These are phyloP conservation scores for Sphinx pinastri DNA, from an alignment of 2,888 invertebrate genomes.

Conservation along the genomic window DNA sequence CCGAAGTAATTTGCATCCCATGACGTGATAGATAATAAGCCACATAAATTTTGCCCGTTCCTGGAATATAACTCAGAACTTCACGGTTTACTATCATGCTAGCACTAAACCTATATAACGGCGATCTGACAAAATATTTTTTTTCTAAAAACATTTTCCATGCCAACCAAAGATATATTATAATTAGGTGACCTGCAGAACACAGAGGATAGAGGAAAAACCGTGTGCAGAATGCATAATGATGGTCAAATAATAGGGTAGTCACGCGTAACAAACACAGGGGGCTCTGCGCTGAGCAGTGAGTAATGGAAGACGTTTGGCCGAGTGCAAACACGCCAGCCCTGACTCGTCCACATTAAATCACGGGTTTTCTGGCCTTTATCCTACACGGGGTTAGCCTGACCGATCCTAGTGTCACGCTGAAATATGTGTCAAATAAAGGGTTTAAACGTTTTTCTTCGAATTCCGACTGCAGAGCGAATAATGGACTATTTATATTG, in stretches of 20 bases:
- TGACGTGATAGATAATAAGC: no score
- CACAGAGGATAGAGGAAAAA: slow-evolving; percentile 21
- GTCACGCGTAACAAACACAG: slow-evolving; percentile 63
- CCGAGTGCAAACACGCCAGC: slow-evolving; percentile 44
- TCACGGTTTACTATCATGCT: no score
- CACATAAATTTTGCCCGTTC: no score
- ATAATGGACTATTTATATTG: not conserved
- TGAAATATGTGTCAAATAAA: slow-evolving; percentile 5
- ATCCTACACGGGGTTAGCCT: not conserved
- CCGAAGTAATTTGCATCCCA: no score
- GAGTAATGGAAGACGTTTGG: slow-evolving; percentile 58
- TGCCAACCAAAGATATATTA: not conserved
- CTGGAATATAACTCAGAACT: no score
- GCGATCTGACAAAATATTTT: not conserved
- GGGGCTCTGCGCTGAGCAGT: slow-evolving; percentile 49
- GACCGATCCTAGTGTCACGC: not conserved
- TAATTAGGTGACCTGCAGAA: not conserved
- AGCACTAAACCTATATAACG: no score
- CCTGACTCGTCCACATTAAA: slow-evolving; percentile 60
- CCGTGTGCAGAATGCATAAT: slow-evolving; percentile 58
- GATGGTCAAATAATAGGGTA: slow-evolving; percentile 65
- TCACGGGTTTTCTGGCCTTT: slow-evolving; percentile 43
- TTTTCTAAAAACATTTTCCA: not conserved
- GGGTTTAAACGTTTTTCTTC: not conserved
- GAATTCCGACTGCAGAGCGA: not conserved